These are phyloP conservation scores for Pipa parva DNA, from an alignment of 2,113 vertebrate species.

Conservation along the genomic window DNA sequence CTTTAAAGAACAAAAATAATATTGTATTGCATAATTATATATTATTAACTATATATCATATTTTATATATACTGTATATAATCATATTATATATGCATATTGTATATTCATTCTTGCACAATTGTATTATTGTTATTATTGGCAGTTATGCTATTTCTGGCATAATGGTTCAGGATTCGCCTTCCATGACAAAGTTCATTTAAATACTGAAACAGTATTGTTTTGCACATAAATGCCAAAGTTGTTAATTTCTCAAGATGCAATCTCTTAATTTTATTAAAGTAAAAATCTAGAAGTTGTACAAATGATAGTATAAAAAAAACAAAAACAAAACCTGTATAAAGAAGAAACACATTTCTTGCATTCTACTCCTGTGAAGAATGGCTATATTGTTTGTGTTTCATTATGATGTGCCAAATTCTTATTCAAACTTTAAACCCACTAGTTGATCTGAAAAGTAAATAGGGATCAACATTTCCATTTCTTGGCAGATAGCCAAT, in stretches of 20 bases:
- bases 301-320: not conserved
- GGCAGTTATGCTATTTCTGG: not conserved
- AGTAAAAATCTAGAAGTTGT: constrained; percentile 1
- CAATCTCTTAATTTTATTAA: not conserved
- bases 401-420: constrained; percentile 2
- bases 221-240: constrained; percentile 8
- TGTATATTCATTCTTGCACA: constrained; percentile 12
- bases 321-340: not conserved
- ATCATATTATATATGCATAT: too few relatives aligned
- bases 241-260: constrained; percentile 13
- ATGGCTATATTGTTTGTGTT: not conserved
- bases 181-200: not conserved
- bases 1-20: not conserved
- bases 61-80: too few relatives aligned
- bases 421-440: constrained; percentile 6
- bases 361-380: constrained; percentile 5
- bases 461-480: constrained; percentile 4
- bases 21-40: too few relatives aligned
- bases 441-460: constrained; percentile 5
- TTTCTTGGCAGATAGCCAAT: constrained; percentile 10
- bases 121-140: constrained; percentile 18
- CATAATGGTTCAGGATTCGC: constrained; percentile 17
- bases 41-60: too few relatives aligned
- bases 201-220: not conserved
- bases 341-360: constrained; percentile 3